Evolutionary conservation across 2,797 vertebrate genomes (phyloP).

Genomic region (Pantherophis alleghaniensis): DNA sequence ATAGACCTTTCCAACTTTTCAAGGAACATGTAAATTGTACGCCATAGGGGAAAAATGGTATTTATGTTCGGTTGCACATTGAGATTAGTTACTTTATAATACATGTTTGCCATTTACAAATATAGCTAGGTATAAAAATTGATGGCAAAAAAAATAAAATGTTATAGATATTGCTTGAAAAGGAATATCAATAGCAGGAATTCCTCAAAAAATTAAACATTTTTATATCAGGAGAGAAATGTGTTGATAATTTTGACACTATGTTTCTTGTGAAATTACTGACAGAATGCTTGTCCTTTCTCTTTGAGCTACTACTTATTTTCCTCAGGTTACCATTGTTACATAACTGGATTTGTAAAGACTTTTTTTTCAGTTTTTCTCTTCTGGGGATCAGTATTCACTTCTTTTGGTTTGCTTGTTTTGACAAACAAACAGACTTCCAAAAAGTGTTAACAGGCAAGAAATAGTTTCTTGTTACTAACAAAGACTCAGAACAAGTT

Average conservation of each 20-base stretch:
- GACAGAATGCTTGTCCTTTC: slow-evolving; percentile 21
- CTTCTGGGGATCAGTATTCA: not conserved
- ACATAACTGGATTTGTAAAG: too few relatives aligned
- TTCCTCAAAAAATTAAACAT: not conserved
- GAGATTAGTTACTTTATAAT: not conserved
- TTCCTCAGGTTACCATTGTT: not conserved
- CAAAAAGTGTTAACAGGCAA: not conserved
- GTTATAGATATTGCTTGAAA: not conserved
- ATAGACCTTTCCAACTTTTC: not conserved
- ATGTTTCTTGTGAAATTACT: slow-evolving; percentile 5
- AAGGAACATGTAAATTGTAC: not conserved
- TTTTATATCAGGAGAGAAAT: slow-evolving; percentile 1
- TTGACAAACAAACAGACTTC: not conserved
- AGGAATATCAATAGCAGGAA: slow-evolving; percentile 13
- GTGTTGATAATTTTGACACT: not conserved
- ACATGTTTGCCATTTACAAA: not conserved
- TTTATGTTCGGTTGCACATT: not conserved
- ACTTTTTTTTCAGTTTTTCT: not conserved
- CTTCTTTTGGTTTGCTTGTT: not conserved
- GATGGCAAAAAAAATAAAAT: not conserved
- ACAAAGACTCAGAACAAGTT: not conserved
- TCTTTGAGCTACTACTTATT: not conserved
- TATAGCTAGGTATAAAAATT: not conserved
- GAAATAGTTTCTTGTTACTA: not conserved
- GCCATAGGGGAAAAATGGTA: not conserved